Conservation (phyloP, 2,113 vertebrate genomes). For the Antennarius striatus region DNA sequence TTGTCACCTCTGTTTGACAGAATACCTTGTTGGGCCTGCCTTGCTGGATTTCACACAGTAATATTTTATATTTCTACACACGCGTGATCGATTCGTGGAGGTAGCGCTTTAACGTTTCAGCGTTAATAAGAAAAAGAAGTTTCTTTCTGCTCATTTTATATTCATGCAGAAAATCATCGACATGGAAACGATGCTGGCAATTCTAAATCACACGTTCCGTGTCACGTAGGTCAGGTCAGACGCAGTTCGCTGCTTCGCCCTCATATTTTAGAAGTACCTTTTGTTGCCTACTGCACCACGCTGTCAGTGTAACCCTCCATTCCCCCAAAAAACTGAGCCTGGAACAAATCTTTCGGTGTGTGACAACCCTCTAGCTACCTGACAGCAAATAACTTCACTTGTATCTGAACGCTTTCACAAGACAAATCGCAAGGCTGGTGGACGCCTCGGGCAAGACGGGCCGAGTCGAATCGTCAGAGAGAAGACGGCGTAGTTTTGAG, state of each 20-base stretch:
- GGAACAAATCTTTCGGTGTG: conserved; percentile 49
- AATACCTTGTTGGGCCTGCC: no score
- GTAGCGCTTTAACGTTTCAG: no score
- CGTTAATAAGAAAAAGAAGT: no score
- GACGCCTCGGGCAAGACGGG: conserved; percentile 47
- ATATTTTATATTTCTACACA: no score
- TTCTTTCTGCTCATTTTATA: no score
- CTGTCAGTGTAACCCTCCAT: conserved; percentile 33
- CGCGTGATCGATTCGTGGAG: no score
- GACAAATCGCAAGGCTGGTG: conserved; percentile 55
- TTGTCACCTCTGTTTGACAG: no score
- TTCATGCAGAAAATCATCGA: no score
- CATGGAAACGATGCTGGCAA: no score
- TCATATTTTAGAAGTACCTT: conserved; percentile 3
- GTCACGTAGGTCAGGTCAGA: background rate
- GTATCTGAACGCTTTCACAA: conserved; percentile 62
- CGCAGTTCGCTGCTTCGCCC: conserved; percentile 2
- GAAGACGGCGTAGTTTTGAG: conserved; percentile 12
- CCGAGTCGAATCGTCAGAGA: conserved; percentile 40
- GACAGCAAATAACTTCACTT: conserved; percentile 61
- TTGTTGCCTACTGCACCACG: conserved; percentile 15
- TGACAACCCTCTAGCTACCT: conserved; percentile 50
- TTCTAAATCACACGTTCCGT: background rate
- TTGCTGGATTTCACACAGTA: no score
- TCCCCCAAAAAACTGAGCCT: conserved; percentile 33